Base-by-base conservation (phyloP, 2,113 vertebrate genomes). In the Rana temporaria region DNA sequence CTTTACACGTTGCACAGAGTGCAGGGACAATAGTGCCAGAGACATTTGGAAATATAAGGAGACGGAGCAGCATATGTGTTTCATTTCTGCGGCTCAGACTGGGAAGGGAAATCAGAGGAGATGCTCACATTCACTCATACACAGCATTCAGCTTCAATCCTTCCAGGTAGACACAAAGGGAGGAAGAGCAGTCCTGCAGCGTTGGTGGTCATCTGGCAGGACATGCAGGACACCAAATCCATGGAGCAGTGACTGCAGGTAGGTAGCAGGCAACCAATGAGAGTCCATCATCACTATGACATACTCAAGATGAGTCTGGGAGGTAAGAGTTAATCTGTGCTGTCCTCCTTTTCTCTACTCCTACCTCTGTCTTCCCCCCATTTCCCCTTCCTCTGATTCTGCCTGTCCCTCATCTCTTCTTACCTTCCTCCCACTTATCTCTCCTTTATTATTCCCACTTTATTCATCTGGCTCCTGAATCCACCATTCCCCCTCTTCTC, bases 21-120 rank as follows among this genome's bases (percentile, higher is more conserved):
- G 83, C 84, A 85, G 87, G 88, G 89, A 91, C 91, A 90, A 89
- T 90, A 87, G 91, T 91, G 91, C 88, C 87, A 92, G 88, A 88
- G 91, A 92, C 86, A 91, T 91, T 89, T 91, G 90, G 92, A 90
- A 91, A 93, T 91, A 84, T 18, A 86, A 90, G 88, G 88, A 89
- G 92, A 91, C 91, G 89, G 88, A 90, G 85, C 87, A 84, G 89
- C 93, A 94, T 90, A 87, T 93, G 93, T 89, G 88, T 92, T 90
- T 92, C 88, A 91, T 92, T 93, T 91, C 85, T 89, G 83, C 24
- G 63, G 87, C 89, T 89, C 88, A 87, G 77, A 84, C 80, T 57
- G 79, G 84, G 89, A 87, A 90, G 89, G 88, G 85, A 90, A 93
- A 90, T 89, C 91, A 91, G 90, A 81, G 56, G 85, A 84, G 87